These are phyloP conservation scores for Xanthia togata DNA, from an alignment of 2,888 invertebrate species.

Conservation along the genomic window DNA sequence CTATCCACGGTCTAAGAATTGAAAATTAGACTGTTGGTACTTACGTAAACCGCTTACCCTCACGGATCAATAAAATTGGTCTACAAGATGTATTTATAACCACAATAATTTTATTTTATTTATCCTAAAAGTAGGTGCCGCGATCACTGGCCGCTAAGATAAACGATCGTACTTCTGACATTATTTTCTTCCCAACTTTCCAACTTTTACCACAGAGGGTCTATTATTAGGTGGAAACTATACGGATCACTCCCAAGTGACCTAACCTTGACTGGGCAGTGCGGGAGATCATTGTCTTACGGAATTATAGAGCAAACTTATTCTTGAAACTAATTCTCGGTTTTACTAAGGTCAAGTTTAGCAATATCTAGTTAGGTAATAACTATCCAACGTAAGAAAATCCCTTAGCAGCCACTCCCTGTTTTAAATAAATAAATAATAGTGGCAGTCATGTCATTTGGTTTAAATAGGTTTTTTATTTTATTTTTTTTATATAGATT, in stretches of 20 bases:
- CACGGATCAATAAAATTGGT: neutral
- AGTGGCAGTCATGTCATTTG: no score
- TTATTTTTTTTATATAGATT: no score
- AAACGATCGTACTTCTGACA: conserved; percentile 22
- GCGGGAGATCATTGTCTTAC: conserved; percentile 14
- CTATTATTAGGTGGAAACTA: conserved; percentile 36
- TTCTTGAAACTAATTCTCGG: neutral
- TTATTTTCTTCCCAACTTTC: conserved; percentile 38
- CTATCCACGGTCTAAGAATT: no score
- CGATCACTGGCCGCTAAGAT: neutral
- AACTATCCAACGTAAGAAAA: neutral
- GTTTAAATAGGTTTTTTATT: no score
- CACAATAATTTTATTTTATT: neutral
- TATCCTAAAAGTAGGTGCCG: neutral
- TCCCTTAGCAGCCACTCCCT: neutral
- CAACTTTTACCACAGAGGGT: conserved; percentile 21
- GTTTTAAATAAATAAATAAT: neutral
- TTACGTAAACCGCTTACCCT: neutral
- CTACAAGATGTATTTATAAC: neutral
- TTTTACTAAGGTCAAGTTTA: neutral
- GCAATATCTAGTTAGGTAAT: no score
- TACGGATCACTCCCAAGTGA: conserved; percentile 41
- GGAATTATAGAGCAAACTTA: conserved; percentile 10
- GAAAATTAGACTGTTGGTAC: no score
- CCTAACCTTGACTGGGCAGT: conserved; percentile 11